Evolutionary conservation across 2,797 vertebrate genomes (phyloP).

Genomic region (Enteromius unitaeniatus): DNA sequence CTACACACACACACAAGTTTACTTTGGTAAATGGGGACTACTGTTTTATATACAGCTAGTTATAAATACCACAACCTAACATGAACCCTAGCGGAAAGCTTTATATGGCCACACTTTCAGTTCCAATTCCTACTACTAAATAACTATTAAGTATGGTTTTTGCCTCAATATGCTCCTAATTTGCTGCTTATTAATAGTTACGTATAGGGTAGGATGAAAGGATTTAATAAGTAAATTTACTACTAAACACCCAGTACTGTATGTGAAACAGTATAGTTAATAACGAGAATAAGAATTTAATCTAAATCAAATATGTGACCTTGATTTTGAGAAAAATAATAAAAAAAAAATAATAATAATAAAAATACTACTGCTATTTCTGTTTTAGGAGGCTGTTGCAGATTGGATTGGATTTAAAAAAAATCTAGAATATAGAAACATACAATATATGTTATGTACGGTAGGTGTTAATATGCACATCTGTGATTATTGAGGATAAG

Average conservation of each 20-base stretch:
- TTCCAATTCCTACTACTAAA: background rate
- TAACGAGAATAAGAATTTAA: background rate
- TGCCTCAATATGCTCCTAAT: background rate
- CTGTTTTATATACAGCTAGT: background rate
- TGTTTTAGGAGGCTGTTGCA: background rate
- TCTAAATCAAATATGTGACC: background rate
- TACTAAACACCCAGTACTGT: background rate
- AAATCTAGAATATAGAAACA: too few relatives aligned
- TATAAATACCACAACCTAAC: background rate
- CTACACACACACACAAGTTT: background rate
- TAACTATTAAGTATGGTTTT: background rate
- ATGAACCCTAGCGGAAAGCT: background rate
- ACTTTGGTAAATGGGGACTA: background rate
- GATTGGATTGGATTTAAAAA: background rate
- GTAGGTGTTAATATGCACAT: constrained; percentile 8
- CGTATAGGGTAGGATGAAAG: background rate
- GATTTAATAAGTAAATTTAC: background rate
- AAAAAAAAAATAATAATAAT: too few relatives aligned
- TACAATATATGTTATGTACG: background rate
- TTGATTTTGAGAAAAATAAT: background rate
- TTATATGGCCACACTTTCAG: background rate
- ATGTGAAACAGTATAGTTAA: background rate
- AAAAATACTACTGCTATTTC: background rate
- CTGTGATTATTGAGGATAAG: constrained; percentile 14
- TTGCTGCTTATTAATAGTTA: background rate